A percentile compares a stretch with the other conserved stretches of the same genome.
Evolutionary conservation across 2,888 invertebrate genomes (phyloP).

Genomic region (Clunio marinus): DNA sequence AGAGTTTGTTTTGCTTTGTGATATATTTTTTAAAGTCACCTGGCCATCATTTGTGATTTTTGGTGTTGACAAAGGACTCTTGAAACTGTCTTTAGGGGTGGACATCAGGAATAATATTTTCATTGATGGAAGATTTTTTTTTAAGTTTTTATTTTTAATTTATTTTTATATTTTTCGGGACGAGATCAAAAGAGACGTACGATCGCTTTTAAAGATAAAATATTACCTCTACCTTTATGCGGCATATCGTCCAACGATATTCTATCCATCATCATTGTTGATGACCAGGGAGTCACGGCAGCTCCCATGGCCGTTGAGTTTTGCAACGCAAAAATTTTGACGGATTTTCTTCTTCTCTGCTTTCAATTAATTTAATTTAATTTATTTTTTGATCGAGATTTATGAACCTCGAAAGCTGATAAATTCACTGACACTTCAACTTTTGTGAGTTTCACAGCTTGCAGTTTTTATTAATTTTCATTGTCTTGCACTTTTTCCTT

Average conservation of each 20-base stretch:
- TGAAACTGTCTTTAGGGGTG: background rate
- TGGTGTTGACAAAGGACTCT: conserved; percentile 2
- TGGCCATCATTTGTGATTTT: conserved; percentile 22
- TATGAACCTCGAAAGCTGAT: background rate
- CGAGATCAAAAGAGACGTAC: background rate
- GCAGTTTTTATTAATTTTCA: background rate
- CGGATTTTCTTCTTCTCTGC: conserved; percentile 1
- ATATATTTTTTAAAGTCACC: conserved; percentile 23
- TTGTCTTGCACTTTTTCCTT: conserved; percentile 5
- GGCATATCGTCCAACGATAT: conserved; percentile 70
- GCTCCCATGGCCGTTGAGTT: conserved; percentile 74
- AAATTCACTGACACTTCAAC: background rate
- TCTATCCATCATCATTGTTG: conserved; percentile 72
- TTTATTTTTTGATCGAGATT: background rate
- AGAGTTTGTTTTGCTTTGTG: background rate
- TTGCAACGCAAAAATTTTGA: conserved; percentile 61
- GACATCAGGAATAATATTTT: background rate
- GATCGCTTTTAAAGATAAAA: conserved; percentile 14
- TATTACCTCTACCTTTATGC: conserved; percentile 57
- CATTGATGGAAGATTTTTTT: background rate
- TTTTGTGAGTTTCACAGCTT: background rate
- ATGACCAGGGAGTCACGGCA: conserved; percentile 78
- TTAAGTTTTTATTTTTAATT: too few relatives aligned
- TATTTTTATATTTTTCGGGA: too few relatives aligned
- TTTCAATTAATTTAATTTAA: background rate